phyloP scores from a whole-genome alignment of 2,113 vertebrate genomes.

The Narcine bancroftii region DNA sequence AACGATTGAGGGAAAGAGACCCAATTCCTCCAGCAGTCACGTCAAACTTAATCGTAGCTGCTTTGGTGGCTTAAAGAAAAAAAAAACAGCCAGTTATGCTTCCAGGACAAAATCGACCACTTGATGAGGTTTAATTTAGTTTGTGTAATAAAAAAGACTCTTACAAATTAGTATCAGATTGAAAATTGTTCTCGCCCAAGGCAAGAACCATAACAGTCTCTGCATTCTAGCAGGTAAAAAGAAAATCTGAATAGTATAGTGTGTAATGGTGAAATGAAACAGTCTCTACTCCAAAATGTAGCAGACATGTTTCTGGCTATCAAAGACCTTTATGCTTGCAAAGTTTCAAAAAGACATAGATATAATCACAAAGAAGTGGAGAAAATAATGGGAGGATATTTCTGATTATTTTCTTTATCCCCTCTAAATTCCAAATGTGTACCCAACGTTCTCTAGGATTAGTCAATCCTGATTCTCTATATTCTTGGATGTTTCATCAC shows the following conservation, averaged over 20 bases:
- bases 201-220: background rate
- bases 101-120: background rate
- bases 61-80: background rate
- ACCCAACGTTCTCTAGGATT: background rate
- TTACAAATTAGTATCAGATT: background rate
- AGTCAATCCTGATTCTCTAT: background rate
- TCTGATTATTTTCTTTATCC: background rate
- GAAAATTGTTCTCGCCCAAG: background rate
- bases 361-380: background rate
- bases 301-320: background rate
- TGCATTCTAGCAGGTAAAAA: background rate
- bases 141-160: background rate
- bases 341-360: background rate
- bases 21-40: background rate
- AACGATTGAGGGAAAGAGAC: background rate
- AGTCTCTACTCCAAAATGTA: no score
- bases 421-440: background rate
- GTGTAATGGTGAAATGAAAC: background rate
- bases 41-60: background rate
- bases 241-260: background rate
- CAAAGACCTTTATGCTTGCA: background rate
- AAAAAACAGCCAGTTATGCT: no score
- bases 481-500: background rate
- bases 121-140: background rate
- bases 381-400: background rate